Percentiles rank a stretch among this genome's conserved stretches.
Evolutionary conservation across 1,140 invertebrate genomes (phyloP).

Genomic region (Megalopta genalis): DNA sequence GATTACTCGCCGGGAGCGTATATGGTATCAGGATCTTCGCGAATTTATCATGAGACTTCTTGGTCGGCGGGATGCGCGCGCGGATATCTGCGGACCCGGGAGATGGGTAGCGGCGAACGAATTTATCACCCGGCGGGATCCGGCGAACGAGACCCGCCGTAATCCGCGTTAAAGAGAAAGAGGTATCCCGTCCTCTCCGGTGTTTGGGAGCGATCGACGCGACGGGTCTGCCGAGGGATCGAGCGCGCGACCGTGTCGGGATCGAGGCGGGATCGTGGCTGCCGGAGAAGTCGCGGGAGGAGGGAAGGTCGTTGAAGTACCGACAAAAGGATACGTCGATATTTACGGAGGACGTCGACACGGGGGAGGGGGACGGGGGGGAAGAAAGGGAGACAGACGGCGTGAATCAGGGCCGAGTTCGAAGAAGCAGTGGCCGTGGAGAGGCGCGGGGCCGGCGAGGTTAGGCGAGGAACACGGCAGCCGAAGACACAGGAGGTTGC

Average conservation of each 20-base stretch:
- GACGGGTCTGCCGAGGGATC: neutral
- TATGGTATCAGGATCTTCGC: constrained; percentile 45
- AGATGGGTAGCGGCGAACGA: constrained; percentile 39
- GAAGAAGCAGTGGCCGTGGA: too few relatives aligned
- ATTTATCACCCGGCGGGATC: constrained; percentile 63
- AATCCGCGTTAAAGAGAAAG: constrained; percentile 67
- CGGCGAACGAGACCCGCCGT: constrained; percentile 52
- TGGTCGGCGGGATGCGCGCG: neutral
- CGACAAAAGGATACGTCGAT: constrained; percentile 56
- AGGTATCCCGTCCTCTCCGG: constrained; percentile 21
- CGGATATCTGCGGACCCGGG: constrained; percentile 22
- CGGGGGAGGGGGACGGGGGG: too few relatives aligned
- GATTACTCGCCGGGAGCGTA: constrained; percentile 29
- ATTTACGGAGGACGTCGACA: constrained; percentile 48
- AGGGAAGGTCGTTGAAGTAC: constrained; percentile 12
- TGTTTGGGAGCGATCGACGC: neutral
- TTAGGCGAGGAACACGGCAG: neutral
- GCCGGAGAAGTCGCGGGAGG: neutral
- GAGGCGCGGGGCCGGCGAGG: too few relatives aligned
- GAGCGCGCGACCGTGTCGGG: too few relatives aligned
- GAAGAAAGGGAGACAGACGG: too few relatives aligned
- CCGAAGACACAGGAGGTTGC: constrained; percentile 19
- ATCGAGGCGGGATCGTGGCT: too few relatives aligned
- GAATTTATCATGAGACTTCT: constrained; percentile 62
- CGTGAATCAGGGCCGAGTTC: too few relatives aligned